Percentiles rank a stretch among this genome's conserved stretches.
phyloP scores from a whole-genome alignment of 2,797 vertebrate species.

The Numenius phaeopus region DNA sequence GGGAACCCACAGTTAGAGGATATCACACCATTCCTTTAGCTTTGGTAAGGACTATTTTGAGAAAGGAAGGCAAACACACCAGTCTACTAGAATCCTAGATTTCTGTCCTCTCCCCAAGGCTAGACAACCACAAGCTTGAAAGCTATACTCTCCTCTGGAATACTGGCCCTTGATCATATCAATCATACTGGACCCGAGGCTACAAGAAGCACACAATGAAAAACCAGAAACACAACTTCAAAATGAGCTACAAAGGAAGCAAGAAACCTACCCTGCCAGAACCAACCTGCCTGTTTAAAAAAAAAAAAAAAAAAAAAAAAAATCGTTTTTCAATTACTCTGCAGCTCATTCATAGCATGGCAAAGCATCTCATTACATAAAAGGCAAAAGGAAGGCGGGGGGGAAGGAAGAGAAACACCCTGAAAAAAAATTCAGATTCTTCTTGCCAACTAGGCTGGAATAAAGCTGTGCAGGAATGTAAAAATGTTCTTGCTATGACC shows the following conservation, averaged over 20 bases:
- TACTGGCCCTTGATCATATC: not conserved
- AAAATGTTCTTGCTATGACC: conserved; percentile 7
- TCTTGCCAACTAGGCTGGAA: conserved; percentile 65
- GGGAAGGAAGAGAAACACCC: conserved; percentile 36
- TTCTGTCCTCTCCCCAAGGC: not conserved
- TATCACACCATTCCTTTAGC: not conserved
- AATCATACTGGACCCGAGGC: not conserved
- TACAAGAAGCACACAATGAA: not conserved
- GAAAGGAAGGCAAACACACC: not conserved
- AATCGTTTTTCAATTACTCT: conserved; percentile 20
- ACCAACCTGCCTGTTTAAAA: conserved; percentile 27
- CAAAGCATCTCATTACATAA: conserved; percentile 51
- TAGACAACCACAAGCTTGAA: not conserved
- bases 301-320: conserved; percentile 34
- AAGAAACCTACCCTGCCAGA: conserved; percentile 5
- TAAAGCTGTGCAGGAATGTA: conserved; percentile 54
- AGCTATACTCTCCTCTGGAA: not conserved
- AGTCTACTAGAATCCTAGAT: not conserved
- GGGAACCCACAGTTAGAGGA: not conserved
- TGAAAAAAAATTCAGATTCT: conserved; percentile 27
- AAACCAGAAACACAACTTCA: conserved; percentile 32
- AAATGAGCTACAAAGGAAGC: not conserved
- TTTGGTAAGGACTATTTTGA: not conserved
- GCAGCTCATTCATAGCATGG: conserved; percentile 37
- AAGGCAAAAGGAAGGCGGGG: not conserved